Conservation (phyloP, 1,140 invertebrate genomes). For the Aleiodes sp. region DNA sequence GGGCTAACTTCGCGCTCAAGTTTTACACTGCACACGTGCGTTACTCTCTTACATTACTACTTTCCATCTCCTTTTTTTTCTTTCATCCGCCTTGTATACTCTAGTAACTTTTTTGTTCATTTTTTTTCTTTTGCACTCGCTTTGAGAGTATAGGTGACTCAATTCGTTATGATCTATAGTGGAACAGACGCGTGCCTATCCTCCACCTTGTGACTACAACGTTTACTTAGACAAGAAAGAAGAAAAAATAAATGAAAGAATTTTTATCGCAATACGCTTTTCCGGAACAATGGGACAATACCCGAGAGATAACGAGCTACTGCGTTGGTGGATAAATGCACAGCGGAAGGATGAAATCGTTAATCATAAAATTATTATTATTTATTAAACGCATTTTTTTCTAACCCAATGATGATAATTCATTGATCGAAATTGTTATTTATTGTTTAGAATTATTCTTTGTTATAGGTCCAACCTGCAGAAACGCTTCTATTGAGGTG, state of each 20-base stretch:
- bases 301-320: constrained; percentile 40
- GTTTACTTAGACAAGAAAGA: background rate
- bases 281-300: constrained; percentile 57
- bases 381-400: background rate
- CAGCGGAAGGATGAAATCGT: constrained; percentile 12
- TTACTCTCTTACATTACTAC: constrained; percentile 17
- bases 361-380: constrained; percentile 9
- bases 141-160: constrained; percentile 7
- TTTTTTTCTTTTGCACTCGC: constrained; percentile 21
- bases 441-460: too few species aligned
- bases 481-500: too few species aligned
- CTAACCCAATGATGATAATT: too few species aligned
- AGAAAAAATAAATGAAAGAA: background rate
- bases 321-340: constrained; percentile 37
- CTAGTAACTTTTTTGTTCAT: background rate
- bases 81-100: background rate
- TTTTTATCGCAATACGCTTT: constrained; percentile 45
- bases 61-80: constrained; percentile 14
- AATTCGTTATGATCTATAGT: constrained; percentile 9
- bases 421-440: too few species aligned
- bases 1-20: constrained; percentile 28
- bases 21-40: constrained; percentile 38
- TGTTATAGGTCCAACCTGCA: too few species aligned
- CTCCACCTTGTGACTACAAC: constrained; percentile 23
- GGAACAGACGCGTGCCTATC: constrained; percentile 38